Base-by-base conservation (phyloP, 1,140 invertebrate genomes). In the Globodera ellingtonae region DNA sequence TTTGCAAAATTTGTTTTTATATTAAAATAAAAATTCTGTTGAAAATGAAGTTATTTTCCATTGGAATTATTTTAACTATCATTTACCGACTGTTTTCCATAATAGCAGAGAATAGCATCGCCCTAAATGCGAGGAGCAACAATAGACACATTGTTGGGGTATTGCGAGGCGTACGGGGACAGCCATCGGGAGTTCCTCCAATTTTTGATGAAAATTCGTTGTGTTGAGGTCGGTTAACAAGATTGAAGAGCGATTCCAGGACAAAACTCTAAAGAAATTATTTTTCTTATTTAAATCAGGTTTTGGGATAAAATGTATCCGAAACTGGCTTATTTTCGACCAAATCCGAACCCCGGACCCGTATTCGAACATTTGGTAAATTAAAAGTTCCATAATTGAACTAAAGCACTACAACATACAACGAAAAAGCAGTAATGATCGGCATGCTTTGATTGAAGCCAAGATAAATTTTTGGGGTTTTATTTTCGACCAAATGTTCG, bases 121-220 rank as follows among this genome's bases (percentile, higher is more conserved):
- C 2, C 56, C 18, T 10, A 13, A 15, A 10, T 15, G 56, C 10
- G 56, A 18, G 56, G 18, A 6, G 56, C 56, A 18, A 62, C 56
- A 62, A 70, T 70, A 3, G 35, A 67, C 7, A 46, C 50, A 46
- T 50, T 77, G 35, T 15, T 77, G 69, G 69, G 48, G 3, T n/a
- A 67, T 21, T 67, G 62, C 65, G 48, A 48, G n/a, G 65, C 10
- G 24, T 67, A 21, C 24, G 62, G 69, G 13, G 69, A 65, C 65
- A 50, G 21, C 24, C 75, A 77, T 9, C 52, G 69, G 24, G 62
- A 77, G 15, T 77, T 77, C 47, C 47, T 77, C 15, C 52, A 77
- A 65, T 77, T 77, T 62, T 6, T 77, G 75, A 77, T 77, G 44
- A 65, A 77, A 69, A 10, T 52, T 2, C 65, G 75, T 21, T 77